These are phyloP conservation scores for Sarcophaga variegata DNA, from an alignment of 2,888 invertebrate genomes.

Conservation along the genomic window DNA sequence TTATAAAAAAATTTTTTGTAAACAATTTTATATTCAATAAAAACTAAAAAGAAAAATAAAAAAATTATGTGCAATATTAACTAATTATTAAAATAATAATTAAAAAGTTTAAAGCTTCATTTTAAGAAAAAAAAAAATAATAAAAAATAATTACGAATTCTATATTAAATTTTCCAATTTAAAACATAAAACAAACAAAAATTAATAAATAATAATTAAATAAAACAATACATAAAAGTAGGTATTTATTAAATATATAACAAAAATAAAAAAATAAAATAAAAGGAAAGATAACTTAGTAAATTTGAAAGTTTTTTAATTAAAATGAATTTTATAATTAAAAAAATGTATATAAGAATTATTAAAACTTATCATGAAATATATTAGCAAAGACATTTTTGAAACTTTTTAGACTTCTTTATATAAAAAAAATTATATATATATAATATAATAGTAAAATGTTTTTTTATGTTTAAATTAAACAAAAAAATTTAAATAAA, in stretches of 20 bases:
- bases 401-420: constrained; percentile 70
- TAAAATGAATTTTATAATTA: constrained; percentile 55
- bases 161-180: constrained; percentile 30
- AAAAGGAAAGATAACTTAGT: constrained; percentile 55
- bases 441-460: constrained; percentile 72
- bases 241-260: constrained; percentile 40
- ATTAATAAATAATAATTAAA: constrained; percentile 12
- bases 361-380: constrained; percentile 66
- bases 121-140: constrained; percentile 19
- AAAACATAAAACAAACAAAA: constrained; percentile 34
- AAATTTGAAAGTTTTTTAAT: constrained; percentile 63
- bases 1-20: constrained; percentile 66
- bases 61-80: constrained; percentile 76
- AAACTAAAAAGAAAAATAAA: constrained; percentile 68
- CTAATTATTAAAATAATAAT: constrained; percentile 67
- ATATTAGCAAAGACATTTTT: constrained; percentile 70
- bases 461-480: constrained; percentile 56
- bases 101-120: constrained; percentile 58
- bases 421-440: constrained; percentile 62
- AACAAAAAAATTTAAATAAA: constrained; percentile 25
- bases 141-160: neutral
- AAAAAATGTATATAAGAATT: constrained; percentile 59
- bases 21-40: constrained; percentile 67
- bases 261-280: constrained; percentile 16
- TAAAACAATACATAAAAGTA: constrained; percentile 39